These are phyloP conservation scores for Strix uralensis DNA, from an alignment of 2,113 vertebrate genomes.

Conservation along the genomic window DNA sequence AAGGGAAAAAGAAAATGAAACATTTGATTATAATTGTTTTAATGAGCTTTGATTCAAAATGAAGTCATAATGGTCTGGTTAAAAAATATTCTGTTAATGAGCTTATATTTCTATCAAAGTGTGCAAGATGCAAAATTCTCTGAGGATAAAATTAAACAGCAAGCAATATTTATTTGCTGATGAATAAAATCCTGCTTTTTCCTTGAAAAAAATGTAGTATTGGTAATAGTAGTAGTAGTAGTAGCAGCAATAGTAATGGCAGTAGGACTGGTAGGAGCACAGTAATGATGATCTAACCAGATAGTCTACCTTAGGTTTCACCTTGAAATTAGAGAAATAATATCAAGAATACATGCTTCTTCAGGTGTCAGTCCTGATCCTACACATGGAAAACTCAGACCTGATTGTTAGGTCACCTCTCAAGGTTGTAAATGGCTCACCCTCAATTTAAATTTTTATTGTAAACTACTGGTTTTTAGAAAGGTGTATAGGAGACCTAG, in stretches of 20 bases:
- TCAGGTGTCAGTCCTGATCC: neutral
- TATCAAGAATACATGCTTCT: neutral
- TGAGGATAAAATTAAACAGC: slow-evolving; percentile 74
- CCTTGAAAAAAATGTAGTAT: slow-evolving; percentile 43
- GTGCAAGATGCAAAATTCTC: slow-evolving; percentile 74
- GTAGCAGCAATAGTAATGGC: neutral
- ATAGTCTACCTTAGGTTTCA: neutral
- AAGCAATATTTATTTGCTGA: slow-evolving; percentile 71
- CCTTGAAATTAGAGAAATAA: neutral
- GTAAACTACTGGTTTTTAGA: neutral
- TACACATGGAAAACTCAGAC: neutral
- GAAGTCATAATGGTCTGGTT: slow-evolving; percentile 76
- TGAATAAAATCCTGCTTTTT: slow-evolving; percentile 66
- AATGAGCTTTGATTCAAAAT: slow-evolving; percentile 84
- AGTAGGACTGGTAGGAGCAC: neutral
- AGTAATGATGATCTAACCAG: neutral
- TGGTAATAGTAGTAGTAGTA: neutral
- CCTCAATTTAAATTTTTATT: rapidly evolving
- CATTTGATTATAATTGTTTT: slow-evolving; percentile 86
- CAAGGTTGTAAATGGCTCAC: neutral
- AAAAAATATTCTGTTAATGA: slow-evolving; percentile 80
- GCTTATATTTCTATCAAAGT: slow-evolving; percentile 79
- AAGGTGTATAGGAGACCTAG: neutral
- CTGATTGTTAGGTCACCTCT: neutral
- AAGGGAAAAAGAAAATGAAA: slow-evolving; percentile 81